Evolutionary conservation across 2,797 vertebrate species (phyloP), one percentile per base, ranked within the genome.

Genomic region (Sebastes trivittatus): DNA sequence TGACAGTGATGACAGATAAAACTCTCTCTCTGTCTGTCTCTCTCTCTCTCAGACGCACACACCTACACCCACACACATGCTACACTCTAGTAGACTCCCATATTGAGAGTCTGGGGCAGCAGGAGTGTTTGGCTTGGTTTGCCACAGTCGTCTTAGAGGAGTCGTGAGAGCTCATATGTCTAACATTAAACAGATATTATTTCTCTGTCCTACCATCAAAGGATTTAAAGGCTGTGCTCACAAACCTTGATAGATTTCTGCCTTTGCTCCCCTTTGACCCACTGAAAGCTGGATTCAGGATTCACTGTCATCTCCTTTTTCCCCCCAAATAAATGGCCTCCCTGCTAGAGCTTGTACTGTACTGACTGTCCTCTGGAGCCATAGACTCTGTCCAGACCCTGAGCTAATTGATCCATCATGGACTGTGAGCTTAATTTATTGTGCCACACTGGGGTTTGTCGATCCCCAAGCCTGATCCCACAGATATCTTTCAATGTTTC

Each of bases 1-100:
- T 85, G 83, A 89, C 64, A 73, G 72, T 82, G 75, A 79, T 83
- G 82, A 78, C 42, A 25, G 84, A 77, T 83, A 79, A 66, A 64
- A 20, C 42, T 64, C 49, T 65, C 73, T 59, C 69, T 58, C 49
- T 22, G 54, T 72, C 49, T 42, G 54, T 38, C 30, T 42, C 71
- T 11, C 49, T 6, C 20, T 6, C 20, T 11, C 59, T 10, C 61
- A 23, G 68, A 29, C 63, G 52, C 20, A 25, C 42, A 14, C 62
- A 65, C 64, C 27, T 11, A 32, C 62, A 30, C 73, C 42, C 23
- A 34, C 65, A 65, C 54, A 61, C 55, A 58, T 55, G n/a, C 14
- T 25, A 55, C 58, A 61, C 58, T 70, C 13, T 18, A 64, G 76
- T 69, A 68, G 74, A 64, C 60, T 76, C 42, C 38, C 18, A 5